Conservation (phyloP, 2,113 vertebrate species). For the Macrotis lagotis region DNA sequence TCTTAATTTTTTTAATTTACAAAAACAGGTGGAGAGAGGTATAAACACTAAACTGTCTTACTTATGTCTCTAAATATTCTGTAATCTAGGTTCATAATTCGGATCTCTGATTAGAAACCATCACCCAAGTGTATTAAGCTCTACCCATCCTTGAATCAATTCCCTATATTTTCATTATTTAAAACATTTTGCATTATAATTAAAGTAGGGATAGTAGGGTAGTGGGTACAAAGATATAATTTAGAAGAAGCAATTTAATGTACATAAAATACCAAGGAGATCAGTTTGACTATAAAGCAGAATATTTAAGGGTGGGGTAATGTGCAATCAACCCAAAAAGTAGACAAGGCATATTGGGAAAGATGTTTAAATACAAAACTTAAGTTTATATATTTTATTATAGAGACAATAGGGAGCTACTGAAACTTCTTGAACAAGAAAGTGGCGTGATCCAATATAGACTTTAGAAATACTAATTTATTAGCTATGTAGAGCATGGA, state of each 20-base stretch:
- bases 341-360: background rate
- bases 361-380: background rate
- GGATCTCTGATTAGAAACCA: background rate
- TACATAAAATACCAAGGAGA: background rate
- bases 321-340: background rate
- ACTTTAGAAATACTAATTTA: background rate
- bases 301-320: background rate
- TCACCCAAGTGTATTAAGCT: background rate
- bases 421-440: background rate
- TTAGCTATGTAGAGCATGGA: background rate
- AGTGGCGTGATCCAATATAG: background rate
- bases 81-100: background rate
- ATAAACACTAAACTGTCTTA: background rate
- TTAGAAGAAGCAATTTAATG: background rate
- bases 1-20: background rate
- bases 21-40: background rate
- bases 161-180: background rate
- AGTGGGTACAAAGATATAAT: background rate
- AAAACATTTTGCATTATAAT: background rate
- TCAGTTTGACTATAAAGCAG: background rate
- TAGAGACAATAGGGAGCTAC: background rate
- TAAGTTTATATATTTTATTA: background rate
- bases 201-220: background rate
- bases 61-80: background rate
- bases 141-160: background rate